Evolutionary conservation across 2,888 invertebrate species (phyloP).

Genomic region (Imbricaverruca yamaguchii): DNA sequence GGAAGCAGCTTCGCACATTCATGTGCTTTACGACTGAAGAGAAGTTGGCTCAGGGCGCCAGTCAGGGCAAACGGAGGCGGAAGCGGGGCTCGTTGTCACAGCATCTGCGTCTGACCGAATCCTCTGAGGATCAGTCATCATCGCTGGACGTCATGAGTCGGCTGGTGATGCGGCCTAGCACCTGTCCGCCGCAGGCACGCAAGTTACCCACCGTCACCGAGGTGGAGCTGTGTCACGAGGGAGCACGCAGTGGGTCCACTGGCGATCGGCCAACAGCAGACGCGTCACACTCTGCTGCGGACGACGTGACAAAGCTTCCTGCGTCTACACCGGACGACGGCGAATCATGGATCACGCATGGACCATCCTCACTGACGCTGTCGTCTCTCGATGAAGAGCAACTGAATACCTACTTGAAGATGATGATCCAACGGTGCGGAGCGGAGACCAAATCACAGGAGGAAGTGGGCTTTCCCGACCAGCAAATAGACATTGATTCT

Average conservation of each 20-base stretch:
- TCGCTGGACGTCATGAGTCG: neutral
- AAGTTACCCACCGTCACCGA: neutral
- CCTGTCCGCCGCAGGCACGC: neutral
- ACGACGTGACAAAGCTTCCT: neutral
- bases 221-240: neutral
- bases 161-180: neutral
- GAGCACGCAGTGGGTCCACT: no score
- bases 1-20: neutral
- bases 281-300: no score
- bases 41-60: neutral
- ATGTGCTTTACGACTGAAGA: neutral
- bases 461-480: neutral
- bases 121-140: neutral
- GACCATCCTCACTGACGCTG: neutral
- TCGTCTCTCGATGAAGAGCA: neutral
- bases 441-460: neutral
- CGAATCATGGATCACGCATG: no score
- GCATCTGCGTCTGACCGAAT: neutral
- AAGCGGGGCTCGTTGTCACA: constrained; percentile 1
- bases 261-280: no score
- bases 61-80: neutral
- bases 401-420: neutral
- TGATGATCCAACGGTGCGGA: neutral
- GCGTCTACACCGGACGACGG: neutral
- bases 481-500: neutral